These are phyloP conservation scores for Ramphastos sulfuratus DNA, from an alignment of 2,113 vertebrate genomes.

Conservation along the genomic window DNA sequence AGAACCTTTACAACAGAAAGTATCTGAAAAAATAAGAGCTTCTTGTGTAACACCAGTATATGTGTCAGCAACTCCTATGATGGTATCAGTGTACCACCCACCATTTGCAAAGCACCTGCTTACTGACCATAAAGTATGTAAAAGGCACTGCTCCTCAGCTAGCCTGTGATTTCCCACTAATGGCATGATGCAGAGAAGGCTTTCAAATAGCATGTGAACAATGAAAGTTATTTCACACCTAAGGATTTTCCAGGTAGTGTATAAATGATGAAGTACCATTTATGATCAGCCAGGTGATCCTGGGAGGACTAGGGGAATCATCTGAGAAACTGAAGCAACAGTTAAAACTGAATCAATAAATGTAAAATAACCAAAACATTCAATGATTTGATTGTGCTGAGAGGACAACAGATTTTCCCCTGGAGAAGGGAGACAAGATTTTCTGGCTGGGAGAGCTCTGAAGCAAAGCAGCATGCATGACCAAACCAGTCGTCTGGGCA, in stretches of 20 bases:
- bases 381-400: neutral
- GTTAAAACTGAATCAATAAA: neutral
- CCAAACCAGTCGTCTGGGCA: neutral
- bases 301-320: neutral
- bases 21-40: neutral
- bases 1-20: neutral
- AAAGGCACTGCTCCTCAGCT: neutral
- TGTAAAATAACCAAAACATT: neutral
- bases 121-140: neutral
- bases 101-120: constrained; percentile 20
- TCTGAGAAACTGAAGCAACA: neutral
- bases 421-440: constrained; percentile 11
- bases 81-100: neutral
- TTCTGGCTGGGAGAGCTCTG: constrained; percentile 3
- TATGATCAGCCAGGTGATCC: neutral
- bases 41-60: neutral
- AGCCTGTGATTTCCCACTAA: neutral
- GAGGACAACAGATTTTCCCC: neutral
- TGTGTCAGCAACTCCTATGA: neutral
- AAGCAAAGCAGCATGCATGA: neutral
- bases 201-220: neutral
- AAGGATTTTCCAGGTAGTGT: neutral
- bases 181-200: neutral
- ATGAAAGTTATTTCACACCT: neutral
- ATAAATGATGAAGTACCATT: neutral